Conservation (phyloP, 1,140 invertebrate genomes). For the Penaeus japonicus region DNA sequence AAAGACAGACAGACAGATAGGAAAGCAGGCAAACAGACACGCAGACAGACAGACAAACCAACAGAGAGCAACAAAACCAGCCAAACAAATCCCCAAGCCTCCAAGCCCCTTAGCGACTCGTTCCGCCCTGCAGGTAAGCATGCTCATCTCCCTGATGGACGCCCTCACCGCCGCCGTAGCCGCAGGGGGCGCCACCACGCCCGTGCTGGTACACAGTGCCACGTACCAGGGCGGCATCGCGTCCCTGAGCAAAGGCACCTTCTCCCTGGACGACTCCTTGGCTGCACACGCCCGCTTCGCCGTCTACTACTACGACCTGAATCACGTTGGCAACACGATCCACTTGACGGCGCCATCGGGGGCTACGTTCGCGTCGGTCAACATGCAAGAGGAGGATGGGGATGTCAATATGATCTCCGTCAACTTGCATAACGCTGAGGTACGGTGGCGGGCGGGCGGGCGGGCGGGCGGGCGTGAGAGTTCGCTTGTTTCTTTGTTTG, state of each 20-base stretch:
- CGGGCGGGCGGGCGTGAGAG: background rate
- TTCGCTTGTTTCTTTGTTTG: background rate
- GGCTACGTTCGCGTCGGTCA: conserved; percentile 49
- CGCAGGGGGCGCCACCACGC: conserved; percentile 50
- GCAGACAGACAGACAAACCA: too few relatives aligned
- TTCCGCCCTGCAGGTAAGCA: conserved; percentile 60
- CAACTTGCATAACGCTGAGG: conserved; percentile 56
- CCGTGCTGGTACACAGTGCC: conserved; percentile 52
- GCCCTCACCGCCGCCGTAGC: conserved; percentile 53
- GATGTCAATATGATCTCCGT: conserved; percentile 59
- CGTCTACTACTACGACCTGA: conserved; percentile 61
- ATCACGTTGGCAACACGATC: conserved; percentile 58
- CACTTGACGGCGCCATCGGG: conserved; percentile 51
- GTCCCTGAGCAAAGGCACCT: conserved; percentile 59
- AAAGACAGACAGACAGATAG: too few relatives aligned
- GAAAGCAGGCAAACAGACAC: too few relatives aligned
- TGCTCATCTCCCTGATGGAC: conserved; percentile 64
- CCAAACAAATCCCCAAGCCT: background rate
- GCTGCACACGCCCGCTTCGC: conserved; percentile 59
- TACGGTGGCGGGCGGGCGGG: background rate
- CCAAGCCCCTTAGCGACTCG: background rate
- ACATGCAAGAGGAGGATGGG: conserved; percentile 58
- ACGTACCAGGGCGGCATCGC: conserved; percentile 54
- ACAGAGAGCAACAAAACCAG: too few relatives aligned
- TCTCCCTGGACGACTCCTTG: conserved; percentile 59